These are phyloP conservation scores for Anoplius nigerrimus DNA, from an alignment of 2,888 invertebrate genomes.

Conservation along the genomic window DNA sequence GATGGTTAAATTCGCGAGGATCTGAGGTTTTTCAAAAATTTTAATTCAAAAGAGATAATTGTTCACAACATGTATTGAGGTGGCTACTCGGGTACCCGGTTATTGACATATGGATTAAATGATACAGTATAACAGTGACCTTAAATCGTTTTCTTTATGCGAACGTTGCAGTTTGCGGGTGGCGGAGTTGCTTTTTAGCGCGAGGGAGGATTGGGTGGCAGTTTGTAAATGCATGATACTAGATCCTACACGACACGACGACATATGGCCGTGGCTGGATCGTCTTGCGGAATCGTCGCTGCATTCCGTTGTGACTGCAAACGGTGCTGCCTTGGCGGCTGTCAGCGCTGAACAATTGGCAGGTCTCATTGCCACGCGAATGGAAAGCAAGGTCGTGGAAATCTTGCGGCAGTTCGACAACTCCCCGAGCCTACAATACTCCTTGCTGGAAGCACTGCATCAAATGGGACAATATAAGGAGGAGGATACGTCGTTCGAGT, in stretches of 20 bases:
- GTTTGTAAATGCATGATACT: constrained; percentile 70
- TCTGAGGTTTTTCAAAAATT: no score
- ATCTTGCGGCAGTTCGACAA: constrained; percentile 67
- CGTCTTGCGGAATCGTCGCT: constrained; percentile 61
- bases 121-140: no score
- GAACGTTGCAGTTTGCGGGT: constrained; percentile 65
- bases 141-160: no score
- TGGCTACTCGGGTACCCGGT: no score
- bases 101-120: no score
- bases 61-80: no score
- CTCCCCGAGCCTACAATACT: constrained; percentile 63
- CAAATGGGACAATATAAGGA: constrained; percentile 62
- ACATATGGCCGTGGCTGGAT: constrained; percentile 69
- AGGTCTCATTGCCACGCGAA: constrained; percentile 56
- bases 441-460: constrained; percentile 63
- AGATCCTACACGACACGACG: constrained; percentile 63
- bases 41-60: no score
- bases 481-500: constrained; percentile 63
- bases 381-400: constrained; percentile 68
- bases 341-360: constrained; percentile 65
- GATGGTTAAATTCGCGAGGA: no score
- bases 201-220: constrained; percentile 70
- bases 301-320: constrained; percentile 58
- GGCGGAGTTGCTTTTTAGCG: constrained; percentile 67
- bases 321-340: constrained; percentile 56